These are phyloP conservation scores for Crypturellus tataupa DNA, from an alignment of 2,797 vertebrate genomes.

Conservation along the genomic window DNA sequence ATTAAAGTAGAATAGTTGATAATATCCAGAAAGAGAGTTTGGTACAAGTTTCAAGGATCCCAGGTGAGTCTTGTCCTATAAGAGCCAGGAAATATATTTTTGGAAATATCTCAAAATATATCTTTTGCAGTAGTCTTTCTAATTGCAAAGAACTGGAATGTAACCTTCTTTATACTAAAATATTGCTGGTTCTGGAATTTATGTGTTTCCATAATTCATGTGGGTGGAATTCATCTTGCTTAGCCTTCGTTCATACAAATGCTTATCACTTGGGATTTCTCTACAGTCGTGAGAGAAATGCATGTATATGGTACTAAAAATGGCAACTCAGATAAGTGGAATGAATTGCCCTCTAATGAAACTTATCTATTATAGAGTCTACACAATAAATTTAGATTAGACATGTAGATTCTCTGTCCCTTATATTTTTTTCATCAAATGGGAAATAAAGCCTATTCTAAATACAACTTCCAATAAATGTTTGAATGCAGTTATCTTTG, in stretches of 20 bases:
- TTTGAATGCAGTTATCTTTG: neutral
- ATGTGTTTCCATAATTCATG: neutral
- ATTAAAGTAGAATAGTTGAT: neutral
- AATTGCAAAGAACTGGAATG: neutral
- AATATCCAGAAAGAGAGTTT: neutral
- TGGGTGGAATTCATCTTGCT: neutral
- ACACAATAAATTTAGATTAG: neutral
- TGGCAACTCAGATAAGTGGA: neutral
- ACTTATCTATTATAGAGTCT: neutral
- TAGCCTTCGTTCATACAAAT: neutral
- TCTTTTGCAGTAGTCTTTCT: neutral
- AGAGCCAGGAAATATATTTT: rapidly evolving
- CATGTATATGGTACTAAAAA: neutral
- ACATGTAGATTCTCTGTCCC: neutral
- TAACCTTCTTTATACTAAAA: neutral
- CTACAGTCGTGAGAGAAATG: neutral
- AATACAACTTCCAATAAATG: neutral
- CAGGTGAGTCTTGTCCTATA: neutral
- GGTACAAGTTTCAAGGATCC: neutral
- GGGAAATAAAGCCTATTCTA: neutral
- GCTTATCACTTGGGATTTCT: neutral
- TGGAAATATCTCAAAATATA: neutral
- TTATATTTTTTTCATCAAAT: neutral
- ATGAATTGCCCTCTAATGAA: neutral
- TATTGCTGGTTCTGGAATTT: neutral